Evolutionary conservation across 1,140 invertebrate species (phyloP), one percentile per base, ranked within the genome.

Genomic region (Zophobas atratus): DNA sequence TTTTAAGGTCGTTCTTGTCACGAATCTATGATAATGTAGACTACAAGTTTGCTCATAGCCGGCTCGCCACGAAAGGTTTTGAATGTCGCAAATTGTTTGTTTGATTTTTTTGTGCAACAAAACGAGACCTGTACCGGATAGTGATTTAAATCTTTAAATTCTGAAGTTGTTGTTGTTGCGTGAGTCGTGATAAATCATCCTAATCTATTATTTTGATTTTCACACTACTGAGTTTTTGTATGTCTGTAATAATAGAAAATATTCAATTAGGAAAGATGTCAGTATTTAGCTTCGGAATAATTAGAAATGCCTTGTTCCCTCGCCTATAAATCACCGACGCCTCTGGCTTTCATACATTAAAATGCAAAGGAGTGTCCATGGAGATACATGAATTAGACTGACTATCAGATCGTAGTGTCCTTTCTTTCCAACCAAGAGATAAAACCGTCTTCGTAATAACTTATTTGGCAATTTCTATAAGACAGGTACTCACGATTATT

Each of bases 391-490:
- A 57, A 57, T 57, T 35, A 57, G 55, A 57, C 55, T 57, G 4
- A 20, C 2, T 4, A 57, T 57, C 20, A 57, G 55, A 57, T 57
- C 55, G 3, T 8, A 57, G 32, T 8, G 55, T 57, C 34, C 55
- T 57, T 57, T 57, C 55, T 57, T 57, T 36, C 55, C 1, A 4
- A 34, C 4, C 55, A 34, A 35, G 51, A 75, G 51, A 60, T 60
- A 75, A 75, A 20, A 55, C 51, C 20, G 51, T 74, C 46, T 35
- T 6, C 36, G 32, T 57, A 43, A 57, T 75, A 75, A 75, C 35
- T 75, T 75, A 75, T 75, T 57, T 57, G 73, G n/a, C 6, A 60
- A 75, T 75, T 75, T 75, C 73, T 75, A 75, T 57, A 53, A n/a
- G 53, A 60, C 73, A 75, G 73, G 73, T 57, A 75, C 33, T 75